Conservation (phyloP, 2,888 invertebrate genomes). For the Aphidoletes aphidimyza region DNA sequence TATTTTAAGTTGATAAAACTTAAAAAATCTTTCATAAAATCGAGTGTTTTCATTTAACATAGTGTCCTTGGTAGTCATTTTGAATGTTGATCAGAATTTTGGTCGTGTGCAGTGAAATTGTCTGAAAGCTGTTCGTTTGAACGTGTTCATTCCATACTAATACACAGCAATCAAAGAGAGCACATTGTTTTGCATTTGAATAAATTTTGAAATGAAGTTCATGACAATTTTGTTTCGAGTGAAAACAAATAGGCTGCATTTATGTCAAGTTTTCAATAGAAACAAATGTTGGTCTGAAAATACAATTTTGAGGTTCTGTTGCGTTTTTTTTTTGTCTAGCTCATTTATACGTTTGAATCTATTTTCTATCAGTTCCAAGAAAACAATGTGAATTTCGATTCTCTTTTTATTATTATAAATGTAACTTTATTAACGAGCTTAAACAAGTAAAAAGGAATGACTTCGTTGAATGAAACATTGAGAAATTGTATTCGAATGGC, state of each 20-base stretch:
- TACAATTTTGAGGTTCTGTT: too few species aligned
- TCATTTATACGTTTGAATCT: not conserved
- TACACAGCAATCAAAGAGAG: not conserved
- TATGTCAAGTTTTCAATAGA: too few species aligned
- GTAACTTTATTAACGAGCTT: not conserved
- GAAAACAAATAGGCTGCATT: not conserved
- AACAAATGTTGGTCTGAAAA: too few species aligned
- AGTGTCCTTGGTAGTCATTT: not conserved
- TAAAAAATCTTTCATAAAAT: slow-evolving; percentile 30
- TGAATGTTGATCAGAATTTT: not conserved
- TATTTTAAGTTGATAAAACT: slow-evolving; percentile 34
- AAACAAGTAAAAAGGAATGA: slow-evolving; percentile 9
- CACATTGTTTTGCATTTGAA: not conserved
- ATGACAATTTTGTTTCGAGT: not conserved
- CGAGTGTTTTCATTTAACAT: slow-evolving; percentile 3
- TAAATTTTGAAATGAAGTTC: too few species aligned
- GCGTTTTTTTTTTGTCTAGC: too few species aligned
- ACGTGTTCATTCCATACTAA: not conserved
- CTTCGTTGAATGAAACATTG: not conserved
- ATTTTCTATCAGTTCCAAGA: not conserved
- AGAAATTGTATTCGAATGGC: not conserved
- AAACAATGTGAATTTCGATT: not conserved
- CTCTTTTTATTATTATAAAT: not conserved
- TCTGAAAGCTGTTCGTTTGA: not conserved
- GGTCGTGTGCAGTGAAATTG: too few species aligned